Conservation (phyloP, 2,888 invertebrate genomes). For the Diarsia brunnea region DNA sequence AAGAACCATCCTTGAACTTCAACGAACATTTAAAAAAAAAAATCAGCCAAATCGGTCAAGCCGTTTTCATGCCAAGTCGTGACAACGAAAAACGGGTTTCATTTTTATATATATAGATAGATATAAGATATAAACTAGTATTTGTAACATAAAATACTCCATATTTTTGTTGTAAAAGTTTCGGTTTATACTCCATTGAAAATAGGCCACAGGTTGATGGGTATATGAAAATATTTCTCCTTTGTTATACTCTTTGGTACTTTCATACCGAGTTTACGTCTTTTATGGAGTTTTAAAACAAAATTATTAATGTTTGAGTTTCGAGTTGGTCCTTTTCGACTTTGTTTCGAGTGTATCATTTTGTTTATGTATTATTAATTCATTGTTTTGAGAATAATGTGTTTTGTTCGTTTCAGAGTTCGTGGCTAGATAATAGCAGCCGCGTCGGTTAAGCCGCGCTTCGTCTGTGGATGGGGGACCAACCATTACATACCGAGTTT, state of each 20-base stretch:
- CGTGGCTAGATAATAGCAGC: no score
- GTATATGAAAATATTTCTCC: slow-evolving; percentile 51
- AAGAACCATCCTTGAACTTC: no score
- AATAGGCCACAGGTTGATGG: slow-evolving; percentile 32
- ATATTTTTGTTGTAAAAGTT: slow-evolving; percentile 30
- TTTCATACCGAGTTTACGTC: slow-evolving; percentile 21
- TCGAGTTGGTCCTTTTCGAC: slow-evolving; percentile 38
- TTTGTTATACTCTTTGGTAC: slow-evolving; percentile 48
- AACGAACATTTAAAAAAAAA: no score
- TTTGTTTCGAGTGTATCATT: slow-evolving; percentile 32
- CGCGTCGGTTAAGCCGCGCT: no score
- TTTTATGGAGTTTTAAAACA: slow-evolving; percentile 47
- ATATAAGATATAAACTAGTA: slow-evolving; percentile 17
- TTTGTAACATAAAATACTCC: slow-evolving; percentile 16
- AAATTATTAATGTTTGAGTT: slow-evolving; percentile 51
- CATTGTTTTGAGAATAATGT: neutral
- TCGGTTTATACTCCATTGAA: slow-evolving; percentile 14
- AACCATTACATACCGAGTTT: no score
- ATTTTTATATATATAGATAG: no score
- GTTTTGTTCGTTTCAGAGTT: neutral
- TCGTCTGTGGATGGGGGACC: no score
- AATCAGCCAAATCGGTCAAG: no score
- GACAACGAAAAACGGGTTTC: no score
- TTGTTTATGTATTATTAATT: slow-evolving; percentile 15
- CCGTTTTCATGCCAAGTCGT: no score